phyloP scores from a whole-genome alignment of 2,888 invertebrate genomes.

The Cataglyphis rosenhaueri region DNA sequence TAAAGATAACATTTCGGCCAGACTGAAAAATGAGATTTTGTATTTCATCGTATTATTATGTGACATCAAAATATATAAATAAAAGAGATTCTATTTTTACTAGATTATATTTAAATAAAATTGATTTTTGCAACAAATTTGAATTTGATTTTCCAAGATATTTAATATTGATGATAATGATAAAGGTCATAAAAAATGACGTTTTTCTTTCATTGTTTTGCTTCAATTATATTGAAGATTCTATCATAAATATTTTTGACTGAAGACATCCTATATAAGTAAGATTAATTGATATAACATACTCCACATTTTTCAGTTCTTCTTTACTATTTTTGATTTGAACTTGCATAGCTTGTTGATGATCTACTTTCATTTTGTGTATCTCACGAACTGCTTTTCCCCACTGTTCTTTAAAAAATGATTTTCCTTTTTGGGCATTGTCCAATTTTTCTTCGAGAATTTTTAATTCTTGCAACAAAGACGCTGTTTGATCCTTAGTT shows the following conservation, averaged over 20 bases:
- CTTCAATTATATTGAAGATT: not conserved
- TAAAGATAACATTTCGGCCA: conserved; percentile 80
- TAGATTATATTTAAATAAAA: not conserved
- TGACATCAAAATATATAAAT: conserved; percentile 8
- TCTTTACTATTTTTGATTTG: conserved; percentile 86
- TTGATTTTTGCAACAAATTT: not conserved
- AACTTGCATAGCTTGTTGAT: conserved; percentile 86
- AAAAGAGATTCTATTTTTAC: not conserved
- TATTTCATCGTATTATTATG: conserved; percentile 19
- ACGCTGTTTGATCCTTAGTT: conserved; percentile 89
- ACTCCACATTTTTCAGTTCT: conserved; percentile 81
- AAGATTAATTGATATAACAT: conserved; percentile 29
- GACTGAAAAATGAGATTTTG: conserved; percentile 66
- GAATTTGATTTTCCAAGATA: not conserved
- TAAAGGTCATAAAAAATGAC: not conserved
- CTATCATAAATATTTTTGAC: not conserved
- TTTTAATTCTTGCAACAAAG: conserved; percentile 89
- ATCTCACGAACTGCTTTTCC: conserved; percentile 89
- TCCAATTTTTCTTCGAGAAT: conserved; percentile 89
- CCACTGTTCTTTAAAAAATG: conserved; percentile 93
- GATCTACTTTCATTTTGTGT: conserved; percentile 88
- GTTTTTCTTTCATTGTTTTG: not conserved
- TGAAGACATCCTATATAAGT: conserved; percentile 61
- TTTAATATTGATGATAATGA: not conserved
- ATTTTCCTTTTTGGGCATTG: conserved; percentile 89